A percentile compares a stretch with the other conserved stretches of the same genome.
These are phyloP conservation scores for Microctonus hyperodae DNA, from an alignment of 2,888 invertebrate species.

Conservation along the genomic window DNA sequence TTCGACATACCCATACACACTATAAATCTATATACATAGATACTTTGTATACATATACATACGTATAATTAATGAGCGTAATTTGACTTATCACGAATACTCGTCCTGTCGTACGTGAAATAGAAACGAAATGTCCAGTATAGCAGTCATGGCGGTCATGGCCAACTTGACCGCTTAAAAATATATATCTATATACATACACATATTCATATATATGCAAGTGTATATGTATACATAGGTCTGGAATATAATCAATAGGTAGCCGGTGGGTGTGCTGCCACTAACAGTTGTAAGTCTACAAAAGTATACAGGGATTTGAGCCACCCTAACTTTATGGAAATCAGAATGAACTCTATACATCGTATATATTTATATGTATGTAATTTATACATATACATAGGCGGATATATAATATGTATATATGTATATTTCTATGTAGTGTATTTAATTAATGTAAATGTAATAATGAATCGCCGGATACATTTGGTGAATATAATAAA, in stretches of 20 bases:
- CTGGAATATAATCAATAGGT: constrained; percentile 9
- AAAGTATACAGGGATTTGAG: background rate
- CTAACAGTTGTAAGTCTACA: background rate
- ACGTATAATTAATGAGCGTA: background rate
- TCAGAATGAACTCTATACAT: background rate
- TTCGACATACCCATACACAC: no score
- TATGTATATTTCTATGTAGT: no score
- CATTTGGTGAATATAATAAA: no score
- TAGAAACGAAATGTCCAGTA: background rate
- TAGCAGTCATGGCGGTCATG: background rate
- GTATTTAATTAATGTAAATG: no score
- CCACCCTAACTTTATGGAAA: constrained; percentile 2
- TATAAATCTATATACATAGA: background rate
- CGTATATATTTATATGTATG: background rate
- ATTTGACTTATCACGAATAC: constrained; percentile 1
- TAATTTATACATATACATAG: background rate
- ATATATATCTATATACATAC: background rate
- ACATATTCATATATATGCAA: no score
- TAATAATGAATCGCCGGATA: no score
- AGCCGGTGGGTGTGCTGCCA: constrained; percentile 3
- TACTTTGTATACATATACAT: no score
- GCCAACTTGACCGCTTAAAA: background rate
- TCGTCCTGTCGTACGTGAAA: background rate
- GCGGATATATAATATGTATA: no score
- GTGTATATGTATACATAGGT: no score